Base-by-base conservation (phyloP, 1,140 invertebrate genomes). In the Arion vulgaris region DNA sequence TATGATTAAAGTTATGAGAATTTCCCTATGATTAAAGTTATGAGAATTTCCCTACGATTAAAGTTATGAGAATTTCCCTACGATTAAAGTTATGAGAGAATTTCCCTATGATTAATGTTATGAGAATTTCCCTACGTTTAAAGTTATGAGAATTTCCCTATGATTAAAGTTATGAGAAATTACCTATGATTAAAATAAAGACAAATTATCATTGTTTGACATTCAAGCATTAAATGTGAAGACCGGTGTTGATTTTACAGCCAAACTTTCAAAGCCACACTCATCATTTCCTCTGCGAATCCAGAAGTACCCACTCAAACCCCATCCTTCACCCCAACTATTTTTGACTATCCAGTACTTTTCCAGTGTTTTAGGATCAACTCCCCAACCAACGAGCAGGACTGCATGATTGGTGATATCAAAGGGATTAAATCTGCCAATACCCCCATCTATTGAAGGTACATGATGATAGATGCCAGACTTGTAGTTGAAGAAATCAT, bases 291-390 rank as follows among this genome's bases (percentile, higher is more conserved):
- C 94, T 73, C 94, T 88, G 62, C 90, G 87, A 53, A 95, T 94
- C 41, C 93, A 86, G 88, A 93, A 93, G 82, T 88, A 93, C 32
- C 94, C 94, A 11, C 92, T 82, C 80, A 94, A 93, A 11, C 94
- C 94, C 94, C 94, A 95, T 0, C 84, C 72, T 7, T 86, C 84
- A 19, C 94, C 94, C 94, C 94, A 95, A 62, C 93, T 94, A 77
- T 93, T 93, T 80, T 92, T 92, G 0, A 92, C 89, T 19, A 87
- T 89, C 92, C 92, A 93, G 83, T 87, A 93, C 69, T 90, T 87
- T 57, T 88, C 74, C 0, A 87, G 28, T 38, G 77, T 83, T 0
- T 77, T 74, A 36, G 86, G 80, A 28, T 91, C 92, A 15, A 76
- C 80, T 2, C 92, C 92, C 85, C 91, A 92, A 0, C 92, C 92